phyloP scores from a whole-genome alignment of 2,888 invertebrate species.

The Trachelus stipa region DNA sequence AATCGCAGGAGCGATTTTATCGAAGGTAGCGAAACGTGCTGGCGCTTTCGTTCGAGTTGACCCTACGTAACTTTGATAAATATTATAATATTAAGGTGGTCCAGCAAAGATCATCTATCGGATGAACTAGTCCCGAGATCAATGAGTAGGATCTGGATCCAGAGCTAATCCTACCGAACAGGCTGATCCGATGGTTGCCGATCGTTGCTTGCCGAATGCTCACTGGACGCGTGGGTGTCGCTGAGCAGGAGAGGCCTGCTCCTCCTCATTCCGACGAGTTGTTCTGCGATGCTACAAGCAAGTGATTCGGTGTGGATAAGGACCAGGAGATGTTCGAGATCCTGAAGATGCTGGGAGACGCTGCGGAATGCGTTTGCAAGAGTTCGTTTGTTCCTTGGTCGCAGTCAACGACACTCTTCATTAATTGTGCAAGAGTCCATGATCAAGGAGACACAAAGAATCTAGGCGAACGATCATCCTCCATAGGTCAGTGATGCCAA shows the following conservation, averaged over 20 bases:
- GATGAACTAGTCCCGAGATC: conserved; percentile 2
- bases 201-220: too few species aligned
- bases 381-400: too few species aligned
- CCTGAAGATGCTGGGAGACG: conserved; percentile 10
- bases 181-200: not conserved
- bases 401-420: too few species aligned
- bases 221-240: not conserved
- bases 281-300: conserved; percentile 21
- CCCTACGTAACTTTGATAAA: too few species aligned
- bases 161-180: not conserved
- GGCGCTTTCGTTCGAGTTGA: too few species aligned
- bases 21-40: not conserved
- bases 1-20: not conserved
- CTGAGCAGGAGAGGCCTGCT: not conserved
- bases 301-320: conserved; percentile 31
- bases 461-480: too few species aligned
- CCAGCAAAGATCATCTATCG: conserved; percentile 6
- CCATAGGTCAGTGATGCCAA: too few species aligned
- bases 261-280: not conserved
- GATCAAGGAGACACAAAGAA: too few species aligned
- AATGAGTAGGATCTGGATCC: not conserved
- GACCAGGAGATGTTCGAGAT: conserved; percentile 26
- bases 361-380: conserved; percentile 35
- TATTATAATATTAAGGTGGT: too few species aligned
- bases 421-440: too few species aligned